phyloP scores from a whole-genome alignment of 2,888 invertebrate genomes.

The Lepidochitona cinerea region DNA sequence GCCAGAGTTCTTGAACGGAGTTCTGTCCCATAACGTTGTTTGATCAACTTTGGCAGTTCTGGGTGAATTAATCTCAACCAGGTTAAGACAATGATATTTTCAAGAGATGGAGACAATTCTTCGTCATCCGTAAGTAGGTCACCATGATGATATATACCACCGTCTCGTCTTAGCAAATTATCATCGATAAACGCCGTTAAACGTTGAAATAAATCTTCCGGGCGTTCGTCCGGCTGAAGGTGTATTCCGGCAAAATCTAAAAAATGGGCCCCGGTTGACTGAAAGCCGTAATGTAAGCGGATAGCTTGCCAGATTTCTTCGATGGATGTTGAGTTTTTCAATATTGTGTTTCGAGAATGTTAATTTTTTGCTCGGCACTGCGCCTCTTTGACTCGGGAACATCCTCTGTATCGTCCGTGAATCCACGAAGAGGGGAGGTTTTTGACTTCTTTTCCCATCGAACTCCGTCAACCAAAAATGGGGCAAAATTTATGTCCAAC shows the following conservation, averaged over 20 bases:
- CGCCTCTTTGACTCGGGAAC: slow-evolving; percentile 1
- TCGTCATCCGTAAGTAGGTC: slow-evolving; percentile 16
- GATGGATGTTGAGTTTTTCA: slow-evolving; percentile 29
- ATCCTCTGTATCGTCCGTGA: slow-evolving; percentile 17
- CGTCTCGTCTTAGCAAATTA: no score
- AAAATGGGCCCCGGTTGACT: slow-evolving; percentile 30
- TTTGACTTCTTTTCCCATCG: slow-evolving; percentile 29
- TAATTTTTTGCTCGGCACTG: slow-evolving; percentile 29
- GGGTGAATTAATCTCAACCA: slow-evolving; percentile 20
- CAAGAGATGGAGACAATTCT: slow-evolving; percentile 20
- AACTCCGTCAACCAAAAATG: slow-evolving; percentile 21
- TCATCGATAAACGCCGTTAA: slow-evolving; percentile 31
- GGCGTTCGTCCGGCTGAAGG: slow-evolving; percentile 28
- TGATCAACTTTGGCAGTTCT: slow-evolving; percentile 14
- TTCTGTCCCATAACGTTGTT: slow-evolving; percentile 4
- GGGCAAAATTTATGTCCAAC: slow-evolving; percentile 20
- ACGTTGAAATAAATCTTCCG: slow-evolving; percentile 33
- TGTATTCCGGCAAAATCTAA: slow-evolving; percentile 25
- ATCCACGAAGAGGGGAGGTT: slow-evolving; percentile 20
- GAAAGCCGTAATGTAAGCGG: slow-evolving; percentile 30
- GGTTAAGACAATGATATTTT: slow-evolving; percentile 15
- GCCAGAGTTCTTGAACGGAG: not conserved
- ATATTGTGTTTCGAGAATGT: slow-evolving; percentile 25
- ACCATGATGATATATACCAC: slow-evolving; percentile 32
- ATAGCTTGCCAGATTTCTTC: slow-evolving; percentile 28